These are phyloP conservation scores for Cuniculus paca DNA, from an alignment of 2,797 vertebrate genomes.

Conservation along the genomic window DNA sequence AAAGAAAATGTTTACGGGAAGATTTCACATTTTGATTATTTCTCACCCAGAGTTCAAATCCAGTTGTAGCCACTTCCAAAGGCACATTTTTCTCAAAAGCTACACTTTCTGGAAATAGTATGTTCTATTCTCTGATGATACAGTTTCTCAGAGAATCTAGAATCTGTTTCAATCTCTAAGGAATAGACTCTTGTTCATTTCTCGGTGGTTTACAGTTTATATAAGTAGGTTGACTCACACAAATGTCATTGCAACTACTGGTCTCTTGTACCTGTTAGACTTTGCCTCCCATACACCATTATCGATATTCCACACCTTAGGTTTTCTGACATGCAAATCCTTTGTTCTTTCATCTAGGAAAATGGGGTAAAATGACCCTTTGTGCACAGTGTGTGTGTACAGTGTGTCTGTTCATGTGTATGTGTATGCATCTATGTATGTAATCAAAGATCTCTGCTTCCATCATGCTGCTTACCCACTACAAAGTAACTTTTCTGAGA, in stretches of 20 bases:
- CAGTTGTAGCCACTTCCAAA: background rate
- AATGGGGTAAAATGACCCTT: background rate
- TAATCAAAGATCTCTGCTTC: background rate
- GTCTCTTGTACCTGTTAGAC: background rate
- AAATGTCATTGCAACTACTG: background rate
- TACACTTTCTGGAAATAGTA: background rate
- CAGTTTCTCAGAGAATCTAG: background rate
- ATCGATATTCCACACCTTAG: background rate
- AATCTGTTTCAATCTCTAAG: background rate
- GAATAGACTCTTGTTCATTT: background rate
- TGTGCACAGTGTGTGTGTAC: background rate
- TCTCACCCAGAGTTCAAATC: background rate
- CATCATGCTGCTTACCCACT: background rate
- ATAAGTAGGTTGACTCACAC: background rate
- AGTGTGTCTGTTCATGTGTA: background rate
- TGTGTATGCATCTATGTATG: too few species aligned
- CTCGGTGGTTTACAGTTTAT: background rate
- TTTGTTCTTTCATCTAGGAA: background rate
- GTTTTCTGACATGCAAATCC: slow-evolving; percentile 9
- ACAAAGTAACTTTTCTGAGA: background rate
- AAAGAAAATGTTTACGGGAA: background rate
- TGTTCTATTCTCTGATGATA: background rate
- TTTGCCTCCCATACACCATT: background rate
- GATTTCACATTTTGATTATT: slow-evolving; percentile 27
- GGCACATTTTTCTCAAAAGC: background rate